Evolutionary conservation across 2,888 invertebrate species (phyloP).

Genomic region (Entomobrya proxima): DNA sequence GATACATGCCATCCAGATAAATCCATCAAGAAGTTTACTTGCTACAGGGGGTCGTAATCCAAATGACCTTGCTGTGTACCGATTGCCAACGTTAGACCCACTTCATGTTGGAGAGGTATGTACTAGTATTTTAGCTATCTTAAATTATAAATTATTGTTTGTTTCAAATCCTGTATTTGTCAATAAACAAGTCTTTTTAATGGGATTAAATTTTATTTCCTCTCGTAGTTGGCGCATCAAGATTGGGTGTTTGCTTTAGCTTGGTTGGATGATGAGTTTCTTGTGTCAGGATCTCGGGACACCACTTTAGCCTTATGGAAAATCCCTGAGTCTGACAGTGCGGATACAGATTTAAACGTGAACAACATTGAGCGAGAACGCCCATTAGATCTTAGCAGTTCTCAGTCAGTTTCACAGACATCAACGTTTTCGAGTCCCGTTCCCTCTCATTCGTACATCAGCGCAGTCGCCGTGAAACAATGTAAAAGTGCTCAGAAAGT

Average conservation of each 20-base stretch:
- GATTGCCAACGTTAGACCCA: conserved; percentile 95
- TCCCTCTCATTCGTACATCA: conserved; percentile 79
- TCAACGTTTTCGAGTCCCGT: conserved; percentile 54
- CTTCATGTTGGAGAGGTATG: conserved; percentile 91
- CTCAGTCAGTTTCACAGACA: conserved; percentile 6
- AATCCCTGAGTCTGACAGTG: conserved; percentile 81
- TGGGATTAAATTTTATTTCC: neutral
- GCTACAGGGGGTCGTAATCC: conserved; percentile 95
- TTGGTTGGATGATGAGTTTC: conserved; percentile 96
- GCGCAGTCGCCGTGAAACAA: conserved; percentile 85
- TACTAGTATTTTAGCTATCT: neutral
- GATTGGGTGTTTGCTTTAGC: conserved; percentile 96
- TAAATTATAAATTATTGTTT: neutral
- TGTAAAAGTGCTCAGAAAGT: conserved; percentile 88
- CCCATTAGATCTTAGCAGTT: conserved; percentile 37
- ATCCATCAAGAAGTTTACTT: conserved; percentile 90
- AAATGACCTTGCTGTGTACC: conserved; percentile 92
- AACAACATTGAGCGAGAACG: conserved; percentile 13
- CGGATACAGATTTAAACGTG: neutral
- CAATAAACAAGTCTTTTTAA: neutral
- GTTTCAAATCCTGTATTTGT: neutral
- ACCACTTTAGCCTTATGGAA: conserved; percentile 94
- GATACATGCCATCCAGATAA: conserved; percentile 94
- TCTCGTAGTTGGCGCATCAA: conserved; percentile 84
- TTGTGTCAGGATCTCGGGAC: conserved; percentile 95